Base-by-base conservation (phyloP, 2,113 vertebrate species). In the Coturnix japonica region DNA sequence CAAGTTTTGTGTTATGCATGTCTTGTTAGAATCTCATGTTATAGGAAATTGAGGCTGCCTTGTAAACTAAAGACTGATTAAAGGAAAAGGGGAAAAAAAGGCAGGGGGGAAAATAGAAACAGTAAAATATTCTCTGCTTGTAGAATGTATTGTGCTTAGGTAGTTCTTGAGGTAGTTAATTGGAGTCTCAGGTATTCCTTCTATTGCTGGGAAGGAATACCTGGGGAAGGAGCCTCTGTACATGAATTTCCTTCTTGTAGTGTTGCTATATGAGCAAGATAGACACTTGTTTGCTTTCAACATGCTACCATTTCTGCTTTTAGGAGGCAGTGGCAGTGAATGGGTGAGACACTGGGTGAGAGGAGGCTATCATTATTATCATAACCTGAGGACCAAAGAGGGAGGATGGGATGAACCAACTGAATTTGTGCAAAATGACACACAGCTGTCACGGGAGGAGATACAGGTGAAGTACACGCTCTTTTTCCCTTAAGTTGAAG, bases 261-360 rank as follows among this genome's bases (percentile, higher is more conserved):
- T 11, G 11, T 51, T 72, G 77, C 9, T 77, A 3, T n/a, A 33
- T 0, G 0, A 54, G 63, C 61, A 73, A 72, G 59, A 14, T 49
- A 47, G 30, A 64, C 18, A 72, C 4, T 6, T 78, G 19, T 41
- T 37, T 46, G 11, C 1, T 79, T 86, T 82, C 77, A 51, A 87
- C 59, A 44, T 28, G 7, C n/a, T 74, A 56, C 11, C 4, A 16
- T 93, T 22, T 94, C 75, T 96, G 44, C 72, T 91, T 25, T 28
- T 95, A 99, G 99, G 98, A 22, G 97, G 98, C 87, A 99, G 98
- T 46, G 97, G 87, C 91, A 99, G 98, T 28, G 98, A 98, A 3
- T 99, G 99, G 98, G 98, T 98, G 95, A 98, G 98, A 71, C 99
- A 99, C 97, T 99, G 99, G 99, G 99, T 99, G 80, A 99, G 98